phyloP scores from a whole-genome alignment of 2,888 invertebrate species.

The Drosophila siamana region DNA sequence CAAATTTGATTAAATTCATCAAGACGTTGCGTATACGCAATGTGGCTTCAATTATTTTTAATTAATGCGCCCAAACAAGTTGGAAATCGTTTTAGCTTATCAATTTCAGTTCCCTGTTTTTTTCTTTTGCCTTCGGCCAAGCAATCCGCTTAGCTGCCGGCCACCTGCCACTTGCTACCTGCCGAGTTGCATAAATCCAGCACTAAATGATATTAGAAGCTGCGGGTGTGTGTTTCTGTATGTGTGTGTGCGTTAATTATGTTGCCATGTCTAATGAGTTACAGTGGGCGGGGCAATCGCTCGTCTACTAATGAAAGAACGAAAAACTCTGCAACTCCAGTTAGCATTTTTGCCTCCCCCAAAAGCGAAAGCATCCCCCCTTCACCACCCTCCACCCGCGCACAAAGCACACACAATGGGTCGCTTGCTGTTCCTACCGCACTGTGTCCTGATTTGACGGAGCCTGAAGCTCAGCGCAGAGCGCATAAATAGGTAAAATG shows the following conservation, averaged over 20 bases:
- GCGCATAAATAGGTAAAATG: conserved; percentile 53
- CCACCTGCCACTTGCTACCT: conserved; percentile 39
- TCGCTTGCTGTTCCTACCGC: conserved; percentile 64
- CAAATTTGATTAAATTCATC: conserved; percentile 54
- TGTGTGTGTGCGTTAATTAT: conserved; percentile 70
- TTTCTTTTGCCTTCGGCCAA: not conserved
- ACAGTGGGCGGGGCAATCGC: conserved; percentile 26
- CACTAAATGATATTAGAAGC: conserved; percentile 54
- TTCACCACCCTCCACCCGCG: not conserved
- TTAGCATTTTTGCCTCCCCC: conserved; percentile 34
- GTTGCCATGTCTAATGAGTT: conserved; percentile 62
- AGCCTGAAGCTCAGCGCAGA: conserved; percentile 23
- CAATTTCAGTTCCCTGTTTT: conserved; percentile 36
- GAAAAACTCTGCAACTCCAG: conserved; percentile 58
- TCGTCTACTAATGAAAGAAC: conserved; percentile 69
- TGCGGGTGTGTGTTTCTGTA: conserved; percentile 35
- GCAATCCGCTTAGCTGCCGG: conserved; percentile 25
- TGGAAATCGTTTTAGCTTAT: conserved; percentile 59
- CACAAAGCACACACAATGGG: conserved; percentile 24
- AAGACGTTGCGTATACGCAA: conserved; percentile 62
- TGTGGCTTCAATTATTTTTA: conserved; percentile 66
- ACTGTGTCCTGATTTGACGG: conserved; percentile 74
- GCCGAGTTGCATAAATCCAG: conserved; percentile 46
- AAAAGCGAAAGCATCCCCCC: conserved; percentile 15
- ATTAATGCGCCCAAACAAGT: conserved; percentile 55